Evolutionary conservation across 2,113 vertebrate genomes (phyloP).

Genomic region (Donacobius atricapilla): DNA sequence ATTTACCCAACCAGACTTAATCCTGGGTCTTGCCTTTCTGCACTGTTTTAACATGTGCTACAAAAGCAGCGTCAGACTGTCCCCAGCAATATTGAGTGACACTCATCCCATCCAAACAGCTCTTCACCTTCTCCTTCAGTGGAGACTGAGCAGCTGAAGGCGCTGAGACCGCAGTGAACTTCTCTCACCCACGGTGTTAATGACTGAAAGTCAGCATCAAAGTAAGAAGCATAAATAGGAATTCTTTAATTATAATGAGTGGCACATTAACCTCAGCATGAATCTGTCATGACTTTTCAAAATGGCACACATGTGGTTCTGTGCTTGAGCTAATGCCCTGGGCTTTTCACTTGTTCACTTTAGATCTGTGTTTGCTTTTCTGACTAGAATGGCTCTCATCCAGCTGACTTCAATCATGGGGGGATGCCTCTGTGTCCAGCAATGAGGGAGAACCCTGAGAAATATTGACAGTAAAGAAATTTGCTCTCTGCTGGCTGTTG

Average conservation of each 20-base stretch:
- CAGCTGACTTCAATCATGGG: not conserved
- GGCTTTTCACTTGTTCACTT: conserved; percentile 1
- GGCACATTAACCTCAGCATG: conserved; percentile 32
- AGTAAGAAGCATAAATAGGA: conserved; percentile 8
- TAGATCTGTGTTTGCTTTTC: not conserved
- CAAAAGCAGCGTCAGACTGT: not conserved
- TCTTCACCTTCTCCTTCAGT: not conserved
- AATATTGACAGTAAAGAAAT: not conserved
- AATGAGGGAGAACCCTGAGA: not conserved
- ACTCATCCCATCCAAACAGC: not conserved
- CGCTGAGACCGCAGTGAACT: not conserved
- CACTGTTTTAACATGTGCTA: not conserved
- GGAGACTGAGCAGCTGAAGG: not conserved
- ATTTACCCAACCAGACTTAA: not conserved
- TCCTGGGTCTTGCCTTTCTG: not conserved
- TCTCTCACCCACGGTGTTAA: not conserved
- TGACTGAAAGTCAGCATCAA: conserved; percentile 5
- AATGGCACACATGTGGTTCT: not conserved
- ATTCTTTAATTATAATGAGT: conserved; percentile 48
- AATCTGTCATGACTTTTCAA: conserved; percentile 37
- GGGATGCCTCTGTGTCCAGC: not conserved
- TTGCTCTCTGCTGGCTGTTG: not conserved
- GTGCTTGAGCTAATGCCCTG: not conserved
- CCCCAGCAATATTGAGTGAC: not conserved
- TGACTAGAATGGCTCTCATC: not conserved